These are phyloP conservation scores for Agrochola macilenta DNA, from an alignment of 2,888 invertebrate genomes.

Conservation along the genomic window DNA sequence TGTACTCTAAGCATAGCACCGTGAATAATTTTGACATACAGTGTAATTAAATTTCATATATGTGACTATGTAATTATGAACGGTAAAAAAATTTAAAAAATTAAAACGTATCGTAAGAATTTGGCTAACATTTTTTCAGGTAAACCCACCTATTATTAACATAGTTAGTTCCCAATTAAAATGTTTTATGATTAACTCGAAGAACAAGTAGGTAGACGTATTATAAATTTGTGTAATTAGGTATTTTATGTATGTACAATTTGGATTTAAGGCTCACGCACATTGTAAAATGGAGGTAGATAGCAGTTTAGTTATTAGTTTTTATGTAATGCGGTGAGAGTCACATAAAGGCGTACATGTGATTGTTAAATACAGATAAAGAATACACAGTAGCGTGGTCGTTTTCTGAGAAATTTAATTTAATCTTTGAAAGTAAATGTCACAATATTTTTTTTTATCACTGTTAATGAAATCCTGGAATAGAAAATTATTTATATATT, in stretches of 20 bases:
- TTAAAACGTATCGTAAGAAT: constrained; percentile 66
- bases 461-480: constrained; percentile 15
- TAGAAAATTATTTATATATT: too few relatives aligned
- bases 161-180: constrained; percentile 69
- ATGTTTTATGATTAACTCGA: constrained; percentile 62
- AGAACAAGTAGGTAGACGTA: constrained; percentile 57
- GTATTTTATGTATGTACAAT: constrained; percentile 63
- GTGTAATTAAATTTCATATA: constrained; percentile 75
- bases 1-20: constrained; percentile 71
- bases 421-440: constrained; percentile 34
- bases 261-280: constrained; percentile 53
- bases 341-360: constrained; percentile 36
- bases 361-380: constrained; percentile 57
- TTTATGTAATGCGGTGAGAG: constrained; percentile 49
- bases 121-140: constrained; percentile 67
- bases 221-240: constrained; percentile 68
- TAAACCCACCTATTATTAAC: constrained; percentile 67
- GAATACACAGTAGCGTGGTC: constrained; percentile 37
- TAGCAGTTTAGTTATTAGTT: constrained; percentile 53
- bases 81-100: constrained; percentile 64
- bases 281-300: constrained; percentile 45
- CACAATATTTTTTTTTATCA: constrained; percentile 18
- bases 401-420: constrained; percentile 42
- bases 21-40: constrained; percentile 76
- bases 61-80: constrained; percentile 70